Conservation (phyloP, 1,140 invertebrate genomes). For the Drepana arcuata region DNA sequence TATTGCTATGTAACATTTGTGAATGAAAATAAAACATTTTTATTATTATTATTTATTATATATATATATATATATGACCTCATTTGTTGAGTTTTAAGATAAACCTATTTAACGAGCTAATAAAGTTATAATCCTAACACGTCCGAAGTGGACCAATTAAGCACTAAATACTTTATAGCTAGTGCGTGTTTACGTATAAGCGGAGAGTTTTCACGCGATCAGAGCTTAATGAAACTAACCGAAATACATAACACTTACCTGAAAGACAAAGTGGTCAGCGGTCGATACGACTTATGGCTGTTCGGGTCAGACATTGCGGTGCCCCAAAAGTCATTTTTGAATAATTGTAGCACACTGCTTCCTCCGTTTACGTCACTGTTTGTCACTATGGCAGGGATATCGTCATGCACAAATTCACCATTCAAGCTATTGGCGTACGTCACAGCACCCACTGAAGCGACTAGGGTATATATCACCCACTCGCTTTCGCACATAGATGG, state of each 20-base stretch:
- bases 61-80: too few species aligned
- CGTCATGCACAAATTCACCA: slow-evolving; percentile 93
- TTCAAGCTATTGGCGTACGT: slow-evolving; percentile 86
- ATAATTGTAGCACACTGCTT: slow-evolving; percentile 76
- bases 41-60: too few species aligned
- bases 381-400: slow-evolving; percentile 87
- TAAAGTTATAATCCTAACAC: too few species aligned
- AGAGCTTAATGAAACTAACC: too few species aligned
- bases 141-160: too few species aligned
- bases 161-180: too few species aligned
- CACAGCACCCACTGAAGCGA: slow-evolving; percentile 77
- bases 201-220: too few species aligned
- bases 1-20: too few species aligned
- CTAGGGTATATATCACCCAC: slow-evolving; percentile 72
- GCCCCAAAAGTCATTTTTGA: slow-evolving; percentile 93
- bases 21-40: too few species aligned
- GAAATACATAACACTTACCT: slow-evolving; percentile 82
- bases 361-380: slow-evolving; percentile 87
- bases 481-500: slow-evolving; percentile 42
- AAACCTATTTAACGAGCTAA: too few species aligned
- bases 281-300: slow-evolving; percentile 90
- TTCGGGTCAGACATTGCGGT: slow-evolving; percentile 87
- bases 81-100: too few species aligned
- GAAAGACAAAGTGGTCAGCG: slow-evolving; percentile 86
- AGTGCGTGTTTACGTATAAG: too few species aligned